phyloP scores from a whole-genome alignment of 2,113 vertebrate species.

The Tenebrosternarchus preto region DNA sequence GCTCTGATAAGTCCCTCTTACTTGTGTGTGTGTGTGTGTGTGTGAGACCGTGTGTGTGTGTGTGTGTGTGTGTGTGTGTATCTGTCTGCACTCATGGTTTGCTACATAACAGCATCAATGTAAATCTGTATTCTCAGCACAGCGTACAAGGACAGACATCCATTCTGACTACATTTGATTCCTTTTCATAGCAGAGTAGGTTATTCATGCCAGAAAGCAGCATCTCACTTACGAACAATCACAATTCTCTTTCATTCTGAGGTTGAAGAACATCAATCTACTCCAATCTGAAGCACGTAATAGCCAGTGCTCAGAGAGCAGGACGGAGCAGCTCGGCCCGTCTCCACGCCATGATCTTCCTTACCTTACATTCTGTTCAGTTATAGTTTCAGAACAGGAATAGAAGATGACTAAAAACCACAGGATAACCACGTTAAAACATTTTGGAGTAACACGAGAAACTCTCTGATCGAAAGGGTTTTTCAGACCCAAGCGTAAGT shows the following conservation, averaged over 20 bases:
- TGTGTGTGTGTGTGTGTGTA: neutral
- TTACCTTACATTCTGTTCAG: slow-evolving; percentile 38
- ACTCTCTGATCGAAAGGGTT: slow-evolving; percentile 26
- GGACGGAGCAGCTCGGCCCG: slow-evolving; percentile 1
- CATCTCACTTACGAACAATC: slow-evolving; percentile 21
- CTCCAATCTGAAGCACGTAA: slow-evolving; percentile 25
- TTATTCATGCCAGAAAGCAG: slow-evolving; percentile 18
- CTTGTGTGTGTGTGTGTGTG: neutral
- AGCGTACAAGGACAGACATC: neutral
- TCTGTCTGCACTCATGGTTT: slow-evolving; percentile 6
- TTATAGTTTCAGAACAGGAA: slow-evolving; percentile 29
- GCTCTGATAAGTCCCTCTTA: slow-evolving; percentile 6
- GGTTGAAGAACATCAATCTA: slow-evolving; percentile 24
- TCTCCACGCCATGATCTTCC: slow-evolving; percentile 30
- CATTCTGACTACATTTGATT: slow-evolving; percentile 18
- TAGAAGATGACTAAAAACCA: slow-evolving; percentile 32
- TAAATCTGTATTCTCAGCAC: neutral
- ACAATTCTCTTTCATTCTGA: slow-evolving; percentile 29
- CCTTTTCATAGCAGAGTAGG: neutral
- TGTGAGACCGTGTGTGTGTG: no score
- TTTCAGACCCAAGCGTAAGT: slow-evolving; percentile 29
- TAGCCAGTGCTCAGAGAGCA: slow-evolving; percentile 16
- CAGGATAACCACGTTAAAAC: slow-evolving; percentile 23
- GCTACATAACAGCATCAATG: neutral
- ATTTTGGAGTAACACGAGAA: slow-evolving; percentile 30